Evolutionary conservation across 92 coral and sea anemone species (phyloP), one percentile per base, ranked within the genome.

Genomic region (Heliopora coerulea): DNA sequence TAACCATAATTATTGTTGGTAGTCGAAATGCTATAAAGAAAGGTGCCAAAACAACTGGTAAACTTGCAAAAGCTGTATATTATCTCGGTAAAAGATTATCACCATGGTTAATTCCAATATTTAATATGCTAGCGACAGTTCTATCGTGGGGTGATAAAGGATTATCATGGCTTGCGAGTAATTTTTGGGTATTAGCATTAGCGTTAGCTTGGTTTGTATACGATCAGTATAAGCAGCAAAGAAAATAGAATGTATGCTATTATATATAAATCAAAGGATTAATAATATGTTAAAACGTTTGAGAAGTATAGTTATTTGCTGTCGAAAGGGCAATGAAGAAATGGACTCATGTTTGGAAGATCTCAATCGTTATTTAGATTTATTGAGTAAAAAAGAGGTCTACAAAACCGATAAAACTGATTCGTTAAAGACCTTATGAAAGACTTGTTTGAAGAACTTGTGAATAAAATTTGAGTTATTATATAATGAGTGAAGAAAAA

Each of bases 271-370:
- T n/a, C n/a, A n/a, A n/a, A n/a, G n/a, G n/a, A n/a, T n/a, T n/a
- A n/a, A n/a, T n/a, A n/a, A n/a, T n/a, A n/a, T n/a, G n/a, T n/a
- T n/a, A n/a, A n/a, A n/a, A 54, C 60, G 0, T 21, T 54, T 19
- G 74, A 62, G 81, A 70, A 59, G 81, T 74, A 25, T 26, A 46
- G 41, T 58, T 80, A 30, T n/a, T n/a, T n/a, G n/a, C n/a, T n/a
- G n/a, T n/a, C n/a, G n/a, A n/a, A n/a, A n/a, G n/a, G n/a, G n/a
- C n/a, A n/a, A n/a, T n/a, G n/a, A n/a, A n/a, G n/a, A n/a, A n/a
- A n/a, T n/a, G n/a, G n/a, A n/a, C n/a, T n/a, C n/a, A n/a, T n/a
- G n/a, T n/a, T n/a, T n/a, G n/a, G n/a, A n/a, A n/a, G n/a, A n/a
- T n/a, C n/a, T n/a, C n/a, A n/a, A n/a, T n/a, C n/a, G n/a, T n/a